Conservation (phyloP, 2,797 vertebrate species). For the Eremophila alpestris region DNA sequence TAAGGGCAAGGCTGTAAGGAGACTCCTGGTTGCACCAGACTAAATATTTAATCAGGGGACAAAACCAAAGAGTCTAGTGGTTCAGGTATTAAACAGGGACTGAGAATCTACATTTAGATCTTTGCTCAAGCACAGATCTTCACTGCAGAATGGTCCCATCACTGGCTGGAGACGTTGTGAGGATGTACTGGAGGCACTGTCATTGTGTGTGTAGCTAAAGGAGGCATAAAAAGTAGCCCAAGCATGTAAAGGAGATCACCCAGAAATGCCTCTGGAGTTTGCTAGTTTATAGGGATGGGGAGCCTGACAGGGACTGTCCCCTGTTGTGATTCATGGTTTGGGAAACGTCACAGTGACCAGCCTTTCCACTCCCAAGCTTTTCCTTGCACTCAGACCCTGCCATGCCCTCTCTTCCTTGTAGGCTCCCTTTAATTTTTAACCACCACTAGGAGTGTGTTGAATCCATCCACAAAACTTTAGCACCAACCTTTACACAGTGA, state of each 20-base stretch:
- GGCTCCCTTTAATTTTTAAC: conserved; percentile 26
- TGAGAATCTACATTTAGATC: background rate
- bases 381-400: background rate
- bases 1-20: background rate
- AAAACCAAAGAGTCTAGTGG: background rate
- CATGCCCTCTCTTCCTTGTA: background rate
- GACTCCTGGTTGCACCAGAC: background rate
- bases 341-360: background rate
- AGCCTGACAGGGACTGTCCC: background rate
- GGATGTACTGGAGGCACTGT: background rate
- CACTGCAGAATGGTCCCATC: background rate
- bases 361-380: background rate
- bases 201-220: background rate
- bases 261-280: background rate
- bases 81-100: background rate
- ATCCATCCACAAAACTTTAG: background rate
- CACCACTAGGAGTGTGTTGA: background rate
- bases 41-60: background rate
- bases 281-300: background rate
- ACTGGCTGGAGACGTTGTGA: background rate
- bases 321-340: background rate
- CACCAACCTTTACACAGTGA: conserved; percentile 80
- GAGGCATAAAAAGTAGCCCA: background rate
- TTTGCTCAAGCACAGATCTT: background rate
- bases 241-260: background rate